Percentiles rank a stretch among this genome's conserved stretches.
Conservation (phyloP, 2,888 invertebrate species). For the Eulithis testata region DNA sequence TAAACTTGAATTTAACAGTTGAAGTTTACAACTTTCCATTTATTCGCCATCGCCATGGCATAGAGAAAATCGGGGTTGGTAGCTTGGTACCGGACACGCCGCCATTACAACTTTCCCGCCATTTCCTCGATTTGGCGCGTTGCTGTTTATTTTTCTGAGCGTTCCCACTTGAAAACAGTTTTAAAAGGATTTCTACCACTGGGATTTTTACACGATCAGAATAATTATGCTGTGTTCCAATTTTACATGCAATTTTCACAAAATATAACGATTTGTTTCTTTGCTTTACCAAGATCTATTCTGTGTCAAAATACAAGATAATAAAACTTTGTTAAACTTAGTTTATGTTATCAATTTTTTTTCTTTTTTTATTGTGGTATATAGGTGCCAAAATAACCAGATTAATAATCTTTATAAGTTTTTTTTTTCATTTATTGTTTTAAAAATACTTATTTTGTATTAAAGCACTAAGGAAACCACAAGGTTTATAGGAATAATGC, state of each 20-base stretch:
- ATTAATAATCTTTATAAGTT: too few relatives aligned
- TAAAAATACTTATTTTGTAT: too few relatives aligned
- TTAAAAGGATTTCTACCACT: slow-evolving; percentile 17
- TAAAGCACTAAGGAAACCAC: too few relatives aligned
- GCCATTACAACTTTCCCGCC: slow-evolving; percentile 60
- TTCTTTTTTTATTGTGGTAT: too few relatives aligned
- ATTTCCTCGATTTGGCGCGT: slow-evolving; percentile 50
- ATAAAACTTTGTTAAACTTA: too few relatives aligned
- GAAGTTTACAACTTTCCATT: slow-evolving; percentile 51
- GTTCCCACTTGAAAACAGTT: slow-evolving; percentile 14
- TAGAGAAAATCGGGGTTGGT: slow-evolving; percentile 50
- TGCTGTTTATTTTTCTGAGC: slow-evolving; percentile 28
- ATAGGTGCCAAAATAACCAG: too few relatives aligned
- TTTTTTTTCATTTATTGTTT: too few relatives aligned
- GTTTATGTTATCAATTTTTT: too few relatives aligned
- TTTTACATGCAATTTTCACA: slow-evolving; percentile 7
- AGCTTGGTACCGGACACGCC: slow-evolving; percentile 40
- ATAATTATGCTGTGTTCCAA: slow-evolving; percentile 4
- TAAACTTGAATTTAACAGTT: slow-evolving; percentile 44
- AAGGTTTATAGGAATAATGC: too few relatives aligned
- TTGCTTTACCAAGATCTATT: neutral
- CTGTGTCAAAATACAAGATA: too few relatives aligned
- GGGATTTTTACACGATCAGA: slow-evolving; percentile 11
- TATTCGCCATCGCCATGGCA: slow-evolving; percentile 45
- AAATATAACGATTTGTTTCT: neutral